These are phyloP conservation scores for Melanotaenia parkinsoni DNA, from an alignment of 2,797 vertebrate genomes.

Conservation along the genomic window DNA sequence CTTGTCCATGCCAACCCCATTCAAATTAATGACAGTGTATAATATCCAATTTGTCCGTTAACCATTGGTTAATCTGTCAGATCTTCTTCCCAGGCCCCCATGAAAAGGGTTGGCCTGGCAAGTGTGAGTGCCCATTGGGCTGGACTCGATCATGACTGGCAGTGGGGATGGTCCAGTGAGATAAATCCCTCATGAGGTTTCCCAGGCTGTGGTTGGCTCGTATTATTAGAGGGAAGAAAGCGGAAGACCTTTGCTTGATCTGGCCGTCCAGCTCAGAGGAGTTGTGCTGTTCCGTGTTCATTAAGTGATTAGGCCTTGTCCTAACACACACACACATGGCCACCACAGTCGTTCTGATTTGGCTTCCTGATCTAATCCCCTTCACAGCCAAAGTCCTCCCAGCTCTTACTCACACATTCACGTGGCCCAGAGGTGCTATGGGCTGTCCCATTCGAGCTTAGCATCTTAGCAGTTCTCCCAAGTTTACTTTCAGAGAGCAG, in stretches of 20 bases:
- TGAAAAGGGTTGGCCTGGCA: constrained; percentile 63
- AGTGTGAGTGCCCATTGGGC: constrained; percentile 51
- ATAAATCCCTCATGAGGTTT: constrained; percentile 51
- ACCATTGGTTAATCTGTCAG: constrained; percentile 72
- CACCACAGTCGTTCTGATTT: constrained; percentile 64
- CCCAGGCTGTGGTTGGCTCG: constrained; percentile 61
- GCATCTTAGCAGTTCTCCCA: constrained; percentile 29
- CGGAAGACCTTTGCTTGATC: constrained; percentile 72
- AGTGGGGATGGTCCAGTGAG: constrained; percentile 59
- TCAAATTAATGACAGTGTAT: constrained; percentile 73
- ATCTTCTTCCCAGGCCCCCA: constrained; percentile 64
- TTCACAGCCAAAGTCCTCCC: constrained; percentile 65
- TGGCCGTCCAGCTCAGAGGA: constrained; percentile 71
- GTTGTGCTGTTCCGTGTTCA: constrained; percentile 75
- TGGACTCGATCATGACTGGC: constrained; percentile 49
- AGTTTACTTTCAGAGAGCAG: constrained; percentile 6
- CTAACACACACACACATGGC: constrained; percentile 60
- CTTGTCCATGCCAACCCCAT: constrained; percentile 56
- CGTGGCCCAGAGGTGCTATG: constrained; percentile 60
- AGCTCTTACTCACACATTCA: constrained; percentile 66
- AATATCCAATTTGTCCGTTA: constrained; percentile 69
- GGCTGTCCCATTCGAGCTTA: constrained; percentile 25
- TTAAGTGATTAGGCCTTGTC: constrained; percentile 84
- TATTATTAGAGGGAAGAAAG: constrained; percentile 77
- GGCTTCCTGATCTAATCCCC: constrained; percentile 78